Percentiles rank a stretch among this genome's conserved stretches.
Conservation (phyloP, 2,113 vertebrate genomes). For the Balaeniceps rex region DNA sequence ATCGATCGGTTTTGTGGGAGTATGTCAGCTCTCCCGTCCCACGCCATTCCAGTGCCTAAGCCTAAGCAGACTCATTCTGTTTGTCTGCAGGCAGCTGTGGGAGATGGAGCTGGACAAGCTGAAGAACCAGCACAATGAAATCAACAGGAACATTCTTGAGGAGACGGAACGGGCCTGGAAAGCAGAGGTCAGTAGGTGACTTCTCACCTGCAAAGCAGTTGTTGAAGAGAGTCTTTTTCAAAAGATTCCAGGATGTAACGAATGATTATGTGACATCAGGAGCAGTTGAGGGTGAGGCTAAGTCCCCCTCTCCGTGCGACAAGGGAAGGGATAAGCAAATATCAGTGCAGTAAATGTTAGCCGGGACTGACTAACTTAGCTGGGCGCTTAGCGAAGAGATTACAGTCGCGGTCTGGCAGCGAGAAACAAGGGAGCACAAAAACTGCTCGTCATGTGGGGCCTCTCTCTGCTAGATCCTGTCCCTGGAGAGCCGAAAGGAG, state of each 20-base stretch:
- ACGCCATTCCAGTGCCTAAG: rapidly evolving
- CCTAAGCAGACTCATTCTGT: neutral
- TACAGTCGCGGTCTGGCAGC: neutral
- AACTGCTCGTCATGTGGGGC: neutral
- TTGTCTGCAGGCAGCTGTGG: conserved; percentile 74
- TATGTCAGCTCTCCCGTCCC: neutral
- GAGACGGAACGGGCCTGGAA: conserved; percentile 78
- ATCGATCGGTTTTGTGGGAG: rapidly evolving
- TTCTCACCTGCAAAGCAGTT: neutral
- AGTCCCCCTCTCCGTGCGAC: neutral
- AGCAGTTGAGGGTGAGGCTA: neutral
- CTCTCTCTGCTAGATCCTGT: conserved; percentile 70
- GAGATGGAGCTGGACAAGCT: conserved; percentile 81
- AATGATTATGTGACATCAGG: neutral
- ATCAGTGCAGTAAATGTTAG: rapidly evolving
- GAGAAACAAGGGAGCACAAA: rapidly evolving
- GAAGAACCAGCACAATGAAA: conserved; percentile 77
- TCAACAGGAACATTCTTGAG: conserved; percentile 75
- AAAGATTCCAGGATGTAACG: rapidly evolving
- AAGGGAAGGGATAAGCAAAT: too few relatives aligned
- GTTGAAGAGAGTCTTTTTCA: too few relatives aligned
- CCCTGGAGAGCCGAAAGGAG: conserved; percentile 85
- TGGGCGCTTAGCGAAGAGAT: neutral
- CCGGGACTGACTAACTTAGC: rapidly evolving
- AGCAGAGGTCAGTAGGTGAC: conserved; percentile 70